Base-by-base conservation (phyloP, 2,888 invertebrate species). In the Anarsia innoxiella region DNA sequence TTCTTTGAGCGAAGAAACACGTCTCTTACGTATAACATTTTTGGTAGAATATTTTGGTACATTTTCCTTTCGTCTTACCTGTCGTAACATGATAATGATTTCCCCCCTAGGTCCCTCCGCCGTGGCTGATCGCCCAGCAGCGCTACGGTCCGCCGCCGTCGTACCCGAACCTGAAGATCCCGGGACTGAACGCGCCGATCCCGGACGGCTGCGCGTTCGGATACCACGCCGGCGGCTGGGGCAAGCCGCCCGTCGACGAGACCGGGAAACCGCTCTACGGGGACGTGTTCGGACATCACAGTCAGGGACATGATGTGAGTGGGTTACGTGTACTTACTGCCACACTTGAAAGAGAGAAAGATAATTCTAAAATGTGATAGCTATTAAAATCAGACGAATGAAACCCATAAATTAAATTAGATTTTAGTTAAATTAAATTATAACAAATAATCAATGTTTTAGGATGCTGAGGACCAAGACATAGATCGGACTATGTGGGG, bases 191-290 rank as follows among this genome's bases (percentile, higher is more conserved):
- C 85, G 97, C 98, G 1, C 97, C 99, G 1, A 99, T 99, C 56
- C 99, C 99, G 0, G 99, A 98, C 43, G 92, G 93, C 1, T 99
- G 98, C 64, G 94, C 97, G 0, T 99, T 99, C 74, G 99, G 99
- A 11, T 99, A 99, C 76, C 99, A 99, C 82, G 98, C 99, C 0
- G 99, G 97, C 25, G 99, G 99, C 14, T 99, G 99, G 99, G 99
- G 99, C 42, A 99, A 99, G 72, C 99, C 99, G 8, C 99, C 99
- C 0, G 99, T 99, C 0, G 99, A 99, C 77, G 99, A 99, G 77
- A 93, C 92, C 44, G 99, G 99, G 23, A 94, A 97, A 69, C 99
- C 99, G 0, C 83, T 99, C 1, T 99, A 99, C 68, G 99, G 99
- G 1, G 99, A 99, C 76, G 99, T 99, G 2, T 99, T 99, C 66